Evolutionary conservation across 35 echinoderm and acorn worm genomes (phyloP).

Genomic region (Diadema setosum): DNA sequence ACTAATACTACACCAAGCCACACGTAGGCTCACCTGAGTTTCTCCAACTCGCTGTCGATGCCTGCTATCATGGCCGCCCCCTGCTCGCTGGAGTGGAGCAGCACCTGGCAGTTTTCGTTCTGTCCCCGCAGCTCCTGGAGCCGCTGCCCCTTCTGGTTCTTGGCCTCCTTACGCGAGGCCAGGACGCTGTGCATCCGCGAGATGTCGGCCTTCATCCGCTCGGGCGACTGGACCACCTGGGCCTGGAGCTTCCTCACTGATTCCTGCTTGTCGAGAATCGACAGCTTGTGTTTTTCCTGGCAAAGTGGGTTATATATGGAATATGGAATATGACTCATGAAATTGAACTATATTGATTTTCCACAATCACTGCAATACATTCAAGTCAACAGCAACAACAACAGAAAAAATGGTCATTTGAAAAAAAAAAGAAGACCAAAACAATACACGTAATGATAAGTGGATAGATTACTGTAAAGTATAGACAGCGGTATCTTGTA

Average conservation of each 20-base stretch:
- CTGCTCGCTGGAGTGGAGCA: constrained; percentile 51
- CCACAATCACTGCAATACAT: no score
- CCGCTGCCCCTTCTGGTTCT: constrained; percentile 68
- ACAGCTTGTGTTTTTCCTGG: constrained; percentile 84
- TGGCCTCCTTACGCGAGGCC: constrained; percentile 44
- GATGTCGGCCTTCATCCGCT: constrained; percentile 93
- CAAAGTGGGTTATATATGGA: no score
- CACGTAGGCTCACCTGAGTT: constrained; percentile 75
- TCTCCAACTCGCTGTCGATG: constrained; percentile 54
- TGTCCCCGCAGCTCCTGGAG: constrained; percentile 65
- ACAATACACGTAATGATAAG: no score
- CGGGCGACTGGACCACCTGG: constrained; percentile 95
- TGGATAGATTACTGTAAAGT: no score
- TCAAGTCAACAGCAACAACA: no score
- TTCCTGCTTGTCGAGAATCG: constrained; percentile 46
- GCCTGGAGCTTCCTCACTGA: constrained; percentile 52
- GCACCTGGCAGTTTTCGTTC: constrained; percentile 31
- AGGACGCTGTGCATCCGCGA: constrained; percentile 79
- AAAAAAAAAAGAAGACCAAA: no score
- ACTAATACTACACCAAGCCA: no score
- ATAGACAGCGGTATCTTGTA: no score
- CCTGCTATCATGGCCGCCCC: constrained; percentile 50
- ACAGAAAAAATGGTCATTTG: no score
- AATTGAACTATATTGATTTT: no score
- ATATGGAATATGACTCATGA: no score